These are phyloP conservation scores for Ambastaia sidthimunki DNA, from an alignment of 2,797 vertebrate genomes.

Conservation along the genomic window DNA sequence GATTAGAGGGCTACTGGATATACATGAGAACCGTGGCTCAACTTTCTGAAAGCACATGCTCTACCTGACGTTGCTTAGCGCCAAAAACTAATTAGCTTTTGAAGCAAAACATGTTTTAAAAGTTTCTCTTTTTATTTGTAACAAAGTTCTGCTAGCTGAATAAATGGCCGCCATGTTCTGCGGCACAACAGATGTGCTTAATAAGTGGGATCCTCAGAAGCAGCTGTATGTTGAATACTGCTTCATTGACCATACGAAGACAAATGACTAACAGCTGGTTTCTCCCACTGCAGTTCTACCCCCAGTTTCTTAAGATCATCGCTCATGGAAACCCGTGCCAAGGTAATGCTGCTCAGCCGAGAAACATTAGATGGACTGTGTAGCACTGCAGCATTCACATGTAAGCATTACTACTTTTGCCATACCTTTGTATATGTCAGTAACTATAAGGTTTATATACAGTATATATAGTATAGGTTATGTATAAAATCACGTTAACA, in stretches of 20 bases:
- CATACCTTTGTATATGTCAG: not conserved
- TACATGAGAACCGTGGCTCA: not conserved
- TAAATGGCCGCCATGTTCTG: constrained; percentile 52
- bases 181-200: constrained; percentile 76
- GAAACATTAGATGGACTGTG: constrained; percentile 6
- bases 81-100: not conserved
- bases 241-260: constrained; percentile 81
- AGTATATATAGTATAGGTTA: too few relatives aligned
- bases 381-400: not conserved
- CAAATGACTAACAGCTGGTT: constrained; percentile 88
- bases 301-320: constrained; percentile 59
- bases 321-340: constrained; percentile 46
- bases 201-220: constrained; percentile 74
- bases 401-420: not conserved
- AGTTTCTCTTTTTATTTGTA: constrained; percentile 40
- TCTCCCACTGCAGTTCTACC: constrained; percentile 71
- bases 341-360: constrained; percentile 41
- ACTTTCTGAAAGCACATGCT: not conserved
- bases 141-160: constrained; percentile 43
- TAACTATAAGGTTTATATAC: too few relatives aligned
- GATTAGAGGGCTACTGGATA: too few relatives aligned
- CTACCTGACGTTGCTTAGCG: not conserved
- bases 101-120: constrained; percentile 5
- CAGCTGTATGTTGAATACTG: constrained; percentile 80
- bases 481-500: too few relatives aligned